A percentile compares a stretch with the other conserved stretches of the same genome.
Evolutionary conservation across 2,888 invertebrate species (phyloP).

Genomic region (Caenorhabditis angaria): DNA sequence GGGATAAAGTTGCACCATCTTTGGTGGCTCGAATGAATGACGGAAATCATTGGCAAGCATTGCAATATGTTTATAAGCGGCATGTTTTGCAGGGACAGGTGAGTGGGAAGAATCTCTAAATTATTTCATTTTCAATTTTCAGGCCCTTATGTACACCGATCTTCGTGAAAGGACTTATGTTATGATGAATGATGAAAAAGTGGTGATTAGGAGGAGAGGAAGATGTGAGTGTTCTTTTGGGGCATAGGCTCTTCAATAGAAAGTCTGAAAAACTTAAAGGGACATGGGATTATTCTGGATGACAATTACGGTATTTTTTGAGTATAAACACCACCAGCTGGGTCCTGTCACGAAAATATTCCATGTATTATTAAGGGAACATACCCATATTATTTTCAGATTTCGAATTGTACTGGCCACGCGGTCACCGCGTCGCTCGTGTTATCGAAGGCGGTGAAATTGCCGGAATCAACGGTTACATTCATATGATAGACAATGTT

Average conservation of each 20-base stretch:
- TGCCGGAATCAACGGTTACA: conserved; percentile 92
- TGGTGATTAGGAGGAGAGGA: conserved; percentile 67
- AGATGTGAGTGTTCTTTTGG: conserved; percentile 62
- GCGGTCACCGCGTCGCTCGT: conserved; percentile 70
- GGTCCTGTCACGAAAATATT: no score
- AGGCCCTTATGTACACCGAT: conserved; percentile 72
- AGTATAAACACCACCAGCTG: no score
- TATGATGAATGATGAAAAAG: conserved; percentile 73
- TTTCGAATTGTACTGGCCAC: conserved; percentile 72
- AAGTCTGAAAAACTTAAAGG: background rate
- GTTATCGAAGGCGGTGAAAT: conserved; percentile 82
- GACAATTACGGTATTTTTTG: background rate
- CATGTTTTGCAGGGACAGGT: conserved; percentile 81
- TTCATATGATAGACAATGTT: conserved; percentile 90
- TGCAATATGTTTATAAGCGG: conserved; percentile 79
- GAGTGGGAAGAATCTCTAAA: no score
- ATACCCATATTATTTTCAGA: conserved; percentile 51
- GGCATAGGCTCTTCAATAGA: background rate
- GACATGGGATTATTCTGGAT: background rate
- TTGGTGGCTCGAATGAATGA: conserved; percentile 67
- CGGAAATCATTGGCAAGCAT: conserved; percentile 70
- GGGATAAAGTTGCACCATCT: conserved; percentile 78
- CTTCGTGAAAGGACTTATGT: conserved; percentile 68
- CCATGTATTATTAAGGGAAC: conserved; percentile 4
- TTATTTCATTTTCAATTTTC: conserved; percentile 19